These are phyloP conservation scores for Polyergus mexicanus DNA, from an alignment of 1,140 invertebrate genomes.

Conservation along the genomic window DNA sequence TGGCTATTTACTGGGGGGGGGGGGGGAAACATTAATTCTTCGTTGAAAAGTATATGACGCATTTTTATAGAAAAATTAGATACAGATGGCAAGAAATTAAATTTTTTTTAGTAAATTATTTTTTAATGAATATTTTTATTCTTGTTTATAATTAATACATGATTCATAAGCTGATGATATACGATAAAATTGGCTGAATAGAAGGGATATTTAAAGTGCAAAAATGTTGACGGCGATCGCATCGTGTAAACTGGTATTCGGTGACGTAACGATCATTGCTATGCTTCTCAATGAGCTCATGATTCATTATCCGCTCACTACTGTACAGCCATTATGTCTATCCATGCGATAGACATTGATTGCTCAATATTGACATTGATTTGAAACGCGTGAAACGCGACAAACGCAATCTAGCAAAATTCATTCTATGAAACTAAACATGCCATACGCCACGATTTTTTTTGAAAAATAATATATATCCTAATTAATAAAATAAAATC, in stretches of 20 bases:
- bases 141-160: neutral
- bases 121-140: neutral
- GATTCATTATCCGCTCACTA: conserved; percentile 52
- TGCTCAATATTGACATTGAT: conserved; percentile 50
- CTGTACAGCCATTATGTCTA: conserved; percentile 28
- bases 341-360: conserved; percentile 26
- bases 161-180: neutral
- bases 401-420: conserved; percentile 18
- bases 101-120: neutral
- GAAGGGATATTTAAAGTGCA: neutral
- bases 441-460: neutral
- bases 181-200: neutral
- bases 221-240: neutral
- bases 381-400: conserved; percentile 23
- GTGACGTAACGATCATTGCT: conserved; percentile 38
- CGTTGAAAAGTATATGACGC: neutral
- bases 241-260: conserved; percentile 9
- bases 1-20: neutral
- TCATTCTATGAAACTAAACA: neutral
- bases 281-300: conserved; percentile 38
- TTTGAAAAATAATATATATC: neutral
- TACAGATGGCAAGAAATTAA: neutral
- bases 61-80: neutral
- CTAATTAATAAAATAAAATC: neutral
- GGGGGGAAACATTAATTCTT: neutral